Conservation (phyloP, 2,797 vertebrate species). For the Poeciliopsis gracilis region DNA sequence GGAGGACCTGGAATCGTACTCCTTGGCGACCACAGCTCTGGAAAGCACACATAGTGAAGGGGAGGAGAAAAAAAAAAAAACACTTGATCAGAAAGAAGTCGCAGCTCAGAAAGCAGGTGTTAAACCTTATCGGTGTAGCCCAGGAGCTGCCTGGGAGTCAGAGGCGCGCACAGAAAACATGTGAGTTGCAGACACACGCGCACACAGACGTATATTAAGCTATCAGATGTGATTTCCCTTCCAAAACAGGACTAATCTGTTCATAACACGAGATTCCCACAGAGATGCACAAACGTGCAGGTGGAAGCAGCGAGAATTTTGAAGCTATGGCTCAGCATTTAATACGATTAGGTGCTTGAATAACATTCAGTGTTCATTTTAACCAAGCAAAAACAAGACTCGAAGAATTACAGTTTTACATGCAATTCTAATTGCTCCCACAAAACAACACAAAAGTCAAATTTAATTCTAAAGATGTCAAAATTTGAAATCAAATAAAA, state of each 20-base stretch:
- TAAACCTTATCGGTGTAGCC: conserved; percentile 51
- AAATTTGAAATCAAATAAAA: not conserved
- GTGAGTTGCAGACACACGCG: conserved; percentile 30
- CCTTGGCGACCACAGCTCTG: conserved; percentile 92
- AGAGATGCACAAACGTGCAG: conserved; percentile 10
- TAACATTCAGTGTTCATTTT: not conserved
- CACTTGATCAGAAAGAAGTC: conserved; percentile 42
- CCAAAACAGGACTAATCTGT: conserved; percentile 25
- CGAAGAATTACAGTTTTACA: not conserved
- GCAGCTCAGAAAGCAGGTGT: conserved; percentile 35
- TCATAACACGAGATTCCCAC: conserved; percentile 11
- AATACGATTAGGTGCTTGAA: conserved; percentile 8
- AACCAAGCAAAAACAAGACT: not conserved
- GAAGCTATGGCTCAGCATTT: not conserved
- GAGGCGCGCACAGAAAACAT: conserved; percentile 38
- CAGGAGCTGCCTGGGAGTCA: conserved; percentile 42
- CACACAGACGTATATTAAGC: conserved; percentile 1
- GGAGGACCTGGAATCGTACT: conserved; percentile 92
- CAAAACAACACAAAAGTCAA: not conserved
- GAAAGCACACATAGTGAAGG: conserved; percentile 48
- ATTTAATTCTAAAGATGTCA: not conserved
- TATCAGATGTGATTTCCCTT: conserved; percentile 38
- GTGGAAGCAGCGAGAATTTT: not conserved
- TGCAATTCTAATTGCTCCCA: not conserved
- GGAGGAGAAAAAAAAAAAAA: not conserved